phyloP scores from a whole-genome alignment of 2,797 vertebrate genomes.

The Chelidonichthys spinosus region DNA sequence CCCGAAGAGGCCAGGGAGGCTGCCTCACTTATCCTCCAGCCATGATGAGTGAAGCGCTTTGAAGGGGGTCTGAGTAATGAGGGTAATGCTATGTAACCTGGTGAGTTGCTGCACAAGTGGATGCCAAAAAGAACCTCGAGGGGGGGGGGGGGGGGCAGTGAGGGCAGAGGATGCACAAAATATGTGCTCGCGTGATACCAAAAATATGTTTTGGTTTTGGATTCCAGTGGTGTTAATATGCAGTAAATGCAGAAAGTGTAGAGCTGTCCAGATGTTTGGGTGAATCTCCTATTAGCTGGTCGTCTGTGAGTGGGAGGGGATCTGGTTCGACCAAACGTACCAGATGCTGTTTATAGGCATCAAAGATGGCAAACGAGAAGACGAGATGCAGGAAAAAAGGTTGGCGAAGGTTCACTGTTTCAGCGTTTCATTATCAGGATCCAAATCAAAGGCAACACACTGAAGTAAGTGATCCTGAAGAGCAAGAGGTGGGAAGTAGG shows the following conservation, averaged over 20 bases:
- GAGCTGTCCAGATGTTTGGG: constrained; percentile 58
- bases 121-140: constrained; percentile 49
- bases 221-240: constrained; percentile 39
- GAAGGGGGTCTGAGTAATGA: constrained; percentile 67
- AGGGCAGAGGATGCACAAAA: constrained; percentile 41
- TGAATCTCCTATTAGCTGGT: constrained; percentile 59
- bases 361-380: constrained; percentile 51
- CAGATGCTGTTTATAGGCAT: constrained; percentile 60
- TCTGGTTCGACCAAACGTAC: constrained; percentile 43
- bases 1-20: constrained; percentile 40
- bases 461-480: constrained; percentile 19
- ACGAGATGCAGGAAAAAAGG: constrained; percentile 35
- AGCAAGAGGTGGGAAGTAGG: constrained; percentile 2
- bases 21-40: constrained; percentile 47
- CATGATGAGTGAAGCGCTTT: constrained; percentile 59
- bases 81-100: constrained; percentile 62
- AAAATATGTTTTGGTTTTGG: constrained; percentile 32
- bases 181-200: constrained; percentile 14
- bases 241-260: constrained; percentile 9
- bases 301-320: constrained; percentile 48
- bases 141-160: constrained; percentile 13
- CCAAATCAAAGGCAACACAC: constrained; percentile 29
- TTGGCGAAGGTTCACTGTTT: constrained; percentile 1
- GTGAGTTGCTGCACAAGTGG: constrained; percentile 46
- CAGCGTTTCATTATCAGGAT: neutral